These are phyloP conservation scores for Peromyscus leucopus DNA, from an alignment of 2,113 vertebrate species.

Conservation along the genomic window DNA sequence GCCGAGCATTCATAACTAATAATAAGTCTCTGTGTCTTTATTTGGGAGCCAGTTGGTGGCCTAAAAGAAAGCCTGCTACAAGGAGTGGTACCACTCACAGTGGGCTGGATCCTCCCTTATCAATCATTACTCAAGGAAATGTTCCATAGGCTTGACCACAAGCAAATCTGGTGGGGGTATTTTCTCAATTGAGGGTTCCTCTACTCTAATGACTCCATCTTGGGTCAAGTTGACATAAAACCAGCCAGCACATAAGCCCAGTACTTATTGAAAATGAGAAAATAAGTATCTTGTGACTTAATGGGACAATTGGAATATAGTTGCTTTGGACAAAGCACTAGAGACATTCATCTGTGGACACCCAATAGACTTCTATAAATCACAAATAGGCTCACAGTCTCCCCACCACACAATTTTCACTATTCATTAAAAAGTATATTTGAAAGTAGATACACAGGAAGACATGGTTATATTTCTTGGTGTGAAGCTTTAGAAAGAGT, in stretches of 20 bases:
- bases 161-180: neutral
- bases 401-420: neutral
- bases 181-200: neutral
- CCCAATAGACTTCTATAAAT: neutral
- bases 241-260: neutral
- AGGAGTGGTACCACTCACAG: neutral
- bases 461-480: neutral
- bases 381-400: neutral
- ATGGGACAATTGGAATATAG: neutral
- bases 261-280: slow-evolving; percentile 25
- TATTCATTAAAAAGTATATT: neutral
- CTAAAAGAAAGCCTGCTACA: too few relatives aligned
- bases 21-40: too few relatives aligned
- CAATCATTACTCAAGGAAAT: neutral
- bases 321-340: neutral
- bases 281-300: neutral
- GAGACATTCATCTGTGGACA: neutral
- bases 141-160: neutral
- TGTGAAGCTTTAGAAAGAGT: slow-evolving; percentile 4
- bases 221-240: neutral
- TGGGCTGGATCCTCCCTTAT: neutral
- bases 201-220: neutral
- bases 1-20: too few relatives aligned
- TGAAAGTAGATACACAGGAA: neutral
- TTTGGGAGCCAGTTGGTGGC: too few relatives aligned